Conservation (phyloP, 2,797 vertebrate genomes). For the Eulemur mongoz region DNA sequence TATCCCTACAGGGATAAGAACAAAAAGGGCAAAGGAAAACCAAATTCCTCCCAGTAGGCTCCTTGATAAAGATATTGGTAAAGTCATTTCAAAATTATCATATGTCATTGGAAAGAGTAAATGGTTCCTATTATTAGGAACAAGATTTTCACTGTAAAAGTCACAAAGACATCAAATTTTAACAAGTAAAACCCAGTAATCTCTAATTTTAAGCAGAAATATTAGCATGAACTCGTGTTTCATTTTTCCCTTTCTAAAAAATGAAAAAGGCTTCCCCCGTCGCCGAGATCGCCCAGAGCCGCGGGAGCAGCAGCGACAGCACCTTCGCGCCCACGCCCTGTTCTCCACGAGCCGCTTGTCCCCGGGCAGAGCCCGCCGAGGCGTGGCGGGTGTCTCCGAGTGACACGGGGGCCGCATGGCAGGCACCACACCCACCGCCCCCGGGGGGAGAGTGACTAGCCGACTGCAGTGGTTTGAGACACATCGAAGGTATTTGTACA, state of each 20-base stretch:
- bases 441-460: rapidly evolving
- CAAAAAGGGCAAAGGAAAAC: rapidly evolving
- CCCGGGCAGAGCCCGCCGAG: not conserved
- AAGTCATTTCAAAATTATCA: not conserved
- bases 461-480: not conserved
- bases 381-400: no score
- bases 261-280: not conserved
- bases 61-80: rapidly evolving
- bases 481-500: rapidly evolving
- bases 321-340: rapidly evolving
- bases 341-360: not conserved
- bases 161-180: rapidly evolving
- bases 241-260: not conserved
- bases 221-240: not conserved
- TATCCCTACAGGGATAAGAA: not conserved
- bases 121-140: not conserved
- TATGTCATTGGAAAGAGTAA: not conserved
- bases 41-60: not conserved
- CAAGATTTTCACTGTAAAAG: not conserved
- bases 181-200: not conserved
- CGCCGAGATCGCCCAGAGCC: not conserved
- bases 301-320: not conserved
- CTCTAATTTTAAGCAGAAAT: not conserved
- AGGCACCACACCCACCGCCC: not conserved
- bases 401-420: rapidly evolving